A percentile compares a stretch with the other conserved stretches of the same genome.
These are phyloP conservation scores for Mionectes macconnelli DNA, from an alignment of 2,113 vertebrate species.

Conservation along the genomic window DNA sequence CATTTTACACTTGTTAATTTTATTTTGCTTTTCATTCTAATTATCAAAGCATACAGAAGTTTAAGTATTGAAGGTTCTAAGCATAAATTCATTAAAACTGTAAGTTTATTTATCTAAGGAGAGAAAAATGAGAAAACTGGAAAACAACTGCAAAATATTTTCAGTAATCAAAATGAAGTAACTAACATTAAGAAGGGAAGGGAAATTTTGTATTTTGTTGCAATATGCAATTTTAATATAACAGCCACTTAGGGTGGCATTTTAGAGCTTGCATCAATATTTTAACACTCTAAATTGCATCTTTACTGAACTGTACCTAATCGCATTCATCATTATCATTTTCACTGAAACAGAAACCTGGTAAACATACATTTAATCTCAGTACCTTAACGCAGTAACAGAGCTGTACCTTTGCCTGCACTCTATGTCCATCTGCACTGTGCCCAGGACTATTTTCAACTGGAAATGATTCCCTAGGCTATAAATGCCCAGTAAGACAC, in stretches of 20 bases:
- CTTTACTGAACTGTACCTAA: background rate
- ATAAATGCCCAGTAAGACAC: constrained; percentile 21
- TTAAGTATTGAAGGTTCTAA: background rate
- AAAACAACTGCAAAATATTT: background rate
- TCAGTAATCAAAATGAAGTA: background rate
- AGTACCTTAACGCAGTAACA: background rate
- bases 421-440: background rate
- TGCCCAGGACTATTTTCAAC: background rate
- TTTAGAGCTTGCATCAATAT: constrained; percentile 30
- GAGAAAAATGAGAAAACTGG: background rate
- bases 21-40: background rate
- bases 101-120: background rate
- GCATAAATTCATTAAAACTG: background rate
- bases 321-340: background rate
- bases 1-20: background rate
- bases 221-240: constrained; percentile 5
- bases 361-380: background rate
- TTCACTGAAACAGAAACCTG: background rate
- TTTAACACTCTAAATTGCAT: constrained; percentile 26
- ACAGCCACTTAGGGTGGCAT: background rate
- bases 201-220: background rate
- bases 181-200: background rate
- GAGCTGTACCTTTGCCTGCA: constrained; percentile 1
- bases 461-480: constrained; percentile 15
- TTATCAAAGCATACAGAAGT: background rate